Evolutionary conservation across 2,888 invertebrate genomes (phyloP), one percentile per base, ranked within the genome.

Genomic region (Dinocampus coccinellae): DNA sequence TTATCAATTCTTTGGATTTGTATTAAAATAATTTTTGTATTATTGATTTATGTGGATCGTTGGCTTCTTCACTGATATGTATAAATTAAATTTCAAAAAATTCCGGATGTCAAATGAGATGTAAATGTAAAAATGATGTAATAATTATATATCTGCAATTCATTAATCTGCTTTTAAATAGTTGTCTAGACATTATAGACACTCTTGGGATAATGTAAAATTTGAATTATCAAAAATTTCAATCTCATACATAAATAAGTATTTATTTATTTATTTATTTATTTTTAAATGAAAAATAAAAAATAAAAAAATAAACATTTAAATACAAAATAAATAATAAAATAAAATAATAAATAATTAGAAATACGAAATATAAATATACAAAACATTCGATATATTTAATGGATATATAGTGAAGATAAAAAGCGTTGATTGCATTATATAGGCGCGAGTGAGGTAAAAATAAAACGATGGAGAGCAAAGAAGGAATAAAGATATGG

Each of bases 401-500:
- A 47, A 47, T 47, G 47, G 47, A 29, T 55, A 55, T 55, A 55
- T 55, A 24, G n/a, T 26, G 9, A 55, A n/a, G 47, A 47, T 47
- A 47, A 47, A 47, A 47, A 47, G 47, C 47, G 47, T 47, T 47
- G 47, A 26, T 55, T 55, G 24, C 55, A 55, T 55, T 26, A 55
- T 26, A 26, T 26, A 55, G 26, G 47, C 47, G 47, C 77, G 76
- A 77, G 72, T 76, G 52, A 53, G 11, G 58, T 65, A 71, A 52
- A n/a, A 36, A 29, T 39, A 55, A 33, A 42, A 47, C 9, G 64
- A 52, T 20, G 65, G 42, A 26, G 58, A 66, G 74, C 76, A 75
- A 74, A 73, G 75, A 76, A 80, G 77, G 74, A 79, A 80, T 79
- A 78, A 69, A 53, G 34, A 33, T 42, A 39, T 63, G 64, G 53